A percentile compares a stretch with the other conserved stretches of the same genome.
Evolutionary conservation across 2,113 vertebrate species (phyloP).

Genomic region (Podarcis raffonei): DNA sequence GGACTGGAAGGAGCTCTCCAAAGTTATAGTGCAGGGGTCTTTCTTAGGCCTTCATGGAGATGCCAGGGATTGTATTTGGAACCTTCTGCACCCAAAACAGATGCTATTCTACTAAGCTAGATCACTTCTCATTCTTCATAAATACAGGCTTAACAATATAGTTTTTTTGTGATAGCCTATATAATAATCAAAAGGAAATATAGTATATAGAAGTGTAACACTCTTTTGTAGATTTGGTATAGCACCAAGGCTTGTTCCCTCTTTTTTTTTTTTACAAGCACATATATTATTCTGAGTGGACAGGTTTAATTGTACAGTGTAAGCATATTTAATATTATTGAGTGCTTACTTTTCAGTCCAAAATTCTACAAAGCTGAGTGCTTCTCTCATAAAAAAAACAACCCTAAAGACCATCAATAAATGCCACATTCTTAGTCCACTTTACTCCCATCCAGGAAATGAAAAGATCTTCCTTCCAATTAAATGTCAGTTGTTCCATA

Average conservation of each 20-base stretch:
- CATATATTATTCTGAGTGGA: neutral
- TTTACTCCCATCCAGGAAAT: neutral
- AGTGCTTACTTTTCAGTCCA: neutral
- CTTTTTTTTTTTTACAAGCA: neutral
- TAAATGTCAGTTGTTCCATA: neutral
- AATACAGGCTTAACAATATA: neutral
- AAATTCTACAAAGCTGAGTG: neutral
- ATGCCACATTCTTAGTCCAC: neutral
- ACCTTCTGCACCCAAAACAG: too few relatives aligned
- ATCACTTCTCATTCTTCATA: neutral
- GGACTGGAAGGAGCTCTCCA: too few relatives aligned
- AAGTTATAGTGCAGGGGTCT: too few relatives aligned
- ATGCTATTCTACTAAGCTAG: too few relatives aligned
- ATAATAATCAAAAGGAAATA: neutral
- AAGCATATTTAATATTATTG: conserved; percentile 13
- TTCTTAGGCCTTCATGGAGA: too few relatives aligned
- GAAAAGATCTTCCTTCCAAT: neutral
- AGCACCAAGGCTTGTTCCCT: neutral
- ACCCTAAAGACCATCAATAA: neutral
- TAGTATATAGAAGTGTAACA: neutral
- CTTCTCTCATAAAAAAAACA: neutral
- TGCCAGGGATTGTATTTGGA: too few relatives aligned
- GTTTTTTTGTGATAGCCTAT: neutral
- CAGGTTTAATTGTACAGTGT: neutral
- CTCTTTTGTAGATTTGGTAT: neutral